Evolutionary conservation across 2,888 invertebrate species (phyloP).

Genomic region (Caenorhabditis sp.): DNA sequence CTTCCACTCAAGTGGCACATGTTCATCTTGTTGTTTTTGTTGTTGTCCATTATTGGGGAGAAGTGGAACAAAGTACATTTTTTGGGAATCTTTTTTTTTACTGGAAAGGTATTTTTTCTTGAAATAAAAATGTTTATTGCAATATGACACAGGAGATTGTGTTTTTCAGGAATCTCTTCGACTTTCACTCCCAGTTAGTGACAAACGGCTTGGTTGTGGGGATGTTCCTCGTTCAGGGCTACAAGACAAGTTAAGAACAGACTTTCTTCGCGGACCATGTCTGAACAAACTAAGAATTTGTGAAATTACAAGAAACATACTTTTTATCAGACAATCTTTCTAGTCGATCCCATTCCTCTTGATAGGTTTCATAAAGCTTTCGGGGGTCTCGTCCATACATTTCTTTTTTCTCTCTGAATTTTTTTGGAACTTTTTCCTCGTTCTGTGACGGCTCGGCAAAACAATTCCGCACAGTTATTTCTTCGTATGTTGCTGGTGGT

Average conservation of each 20-base stretch:
- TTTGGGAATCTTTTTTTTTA: neutral
- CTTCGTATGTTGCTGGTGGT: constrained; percentile 45
- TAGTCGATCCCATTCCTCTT: constrained; percentile 67
- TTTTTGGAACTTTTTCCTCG: constrained; percentile 55
- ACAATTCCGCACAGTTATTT: constrained; percentile 26
- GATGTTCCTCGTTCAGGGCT: constrained; percentile 46
- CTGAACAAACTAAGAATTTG: constrained; percentile 13
- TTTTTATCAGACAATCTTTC: constrained; percentile 56
- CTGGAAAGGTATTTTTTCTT: neutral
- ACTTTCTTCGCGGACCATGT: constrained; percentile 47
- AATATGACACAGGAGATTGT: constrained; percentile 1
- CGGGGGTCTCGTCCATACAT: constrained; percentile 67
- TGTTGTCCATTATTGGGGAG: neutral
- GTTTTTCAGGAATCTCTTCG: constrained; percentile 19
- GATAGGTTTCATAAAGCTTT: constrained; percentile 67
- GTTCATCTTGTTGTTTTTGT: too few relatives aligned
- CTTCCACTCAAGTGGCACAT: neutral
- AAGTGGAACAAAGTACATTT: neutral
- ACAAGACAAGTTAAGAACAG: constrained; percentile 40
- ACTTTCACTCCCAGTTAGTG: constrained; percentile 27
- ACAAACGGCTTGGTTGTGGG: constrained; percentile 33
- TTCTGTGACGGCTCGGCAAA: constrained; percentile 13
- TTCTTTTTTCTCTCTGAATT: constrained; percentile 68
- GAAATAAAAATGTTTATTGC: neutral
- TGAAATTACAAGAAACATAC: constrained; percentile 6